Base-by-base conservation (phyloP, 2,888 invertebrate genomes). In the Lypha dubia region DNA sequence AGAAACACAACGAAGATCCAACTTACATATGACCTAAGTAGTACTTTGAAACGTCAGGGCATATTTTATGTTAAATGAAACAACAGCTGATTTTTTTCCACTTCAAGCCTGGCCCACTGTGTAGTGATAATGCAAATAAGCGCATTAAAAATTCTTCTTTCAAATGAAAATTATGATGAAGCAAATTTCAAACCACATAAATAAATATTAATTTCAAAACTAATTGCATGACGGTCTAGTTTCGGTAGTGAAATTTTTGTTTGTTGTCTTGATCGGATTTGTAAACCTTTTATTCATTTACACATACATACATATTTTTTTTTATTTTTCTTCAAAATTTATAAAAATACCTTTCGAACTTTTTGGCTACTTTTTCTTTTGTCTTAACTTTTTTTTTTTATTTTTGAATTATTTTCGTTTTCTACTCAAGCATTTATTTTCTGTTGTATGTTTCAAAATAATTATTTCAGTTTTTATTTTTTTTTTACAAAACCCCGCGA, bases 271-370 rank as follows among this genome's bases (percentile, higher is more conserved):
- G 74, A 63, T 44, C 65, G 22, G 58, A 49, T 70, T 75, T 62
- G 28, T 49, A 67, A 60, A 70, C 70, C 62, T 79, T 44, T 63
- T 63, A 41, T 46, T 44, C 28, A 46, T 46, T 80, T 63, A 13
- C 22, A 35, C 22, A 24, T 7, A n/a, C 9, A 9, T 38, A 1
- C 11, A 9, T 38, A 9, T 11, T 38, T 7, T 60, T 49, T 51
- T 44, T 5, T 44, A 73, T 68, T 68, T 70, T n/a, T 56, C 44
- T 4, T 41, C 58, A 41, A 41, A 75, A 82, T 62, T 75, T 70
- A 58, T 75, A 82, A 75, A 85, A 82, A 76, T 83, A 85, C 73
- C 71, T 85, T 82, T 75, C 79, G 46, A 79, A 73, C 53, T 70
- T 63, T 51, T 77, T 77, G 44, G 60, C 70, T 73, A 44, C 17